phyloP scores from a whole-genome alignment of 2,113 vertebrate genomes.

The Alouatta palliata region DNA sequence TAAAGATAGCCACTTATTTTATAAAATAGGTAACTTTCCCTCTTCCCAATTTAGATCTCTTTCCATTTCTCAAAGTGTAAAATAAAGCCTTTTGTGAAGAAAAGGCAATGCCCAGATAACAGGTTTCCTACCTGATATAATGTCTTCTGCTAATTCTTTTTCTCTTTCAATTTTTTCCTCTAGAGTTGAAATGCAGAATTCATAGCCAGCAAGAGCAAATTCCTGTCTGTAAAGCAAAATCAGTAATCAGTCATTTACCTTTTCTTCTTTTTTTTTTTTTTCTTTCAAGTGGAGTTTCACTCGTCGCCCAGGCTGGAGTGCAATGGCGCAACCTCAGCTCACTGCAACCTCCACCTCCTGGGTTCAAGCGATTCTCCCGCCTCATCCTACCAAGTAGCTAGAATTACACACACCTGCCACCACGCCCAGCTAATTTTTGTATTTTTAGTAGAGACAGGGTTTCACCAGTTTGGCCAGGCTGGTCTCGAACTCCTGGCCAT shows the following conservation, averaged over 20 bases:
- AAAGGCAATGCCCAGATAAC: neutral
- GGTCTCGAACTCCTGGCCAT: too few relatives aligned
- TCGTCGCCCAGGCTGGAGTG: too few relatives aligned
- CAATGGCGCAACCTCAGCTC: too few relatives aligned
- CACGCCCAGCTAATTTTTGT: too few relatives aligned
- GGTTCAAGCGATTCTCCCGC: too few relatives aligned
- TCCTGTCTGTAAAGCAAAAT: slow-evolving; percentile 86
- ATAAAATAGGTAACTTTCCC: neutral
- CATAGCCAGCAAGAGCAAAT: slow-evolving; percentile 92
- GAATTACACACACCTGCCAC: too few relatives aligned
- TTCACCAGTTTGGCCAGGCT: too few relatives aligned
- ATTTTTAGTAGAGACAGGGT: too few relatives aligned
- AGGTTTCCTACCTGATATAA: slow-evolving; percentile 85
- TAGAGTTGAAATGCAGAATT: slow-evolving; percentile 94
- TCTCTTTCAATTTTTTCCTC: slow-evolving; percentile 91
- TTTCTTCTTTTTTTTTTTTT: neutral
- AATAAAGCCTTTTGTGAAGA: neutral
- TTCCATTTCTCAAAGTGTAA: neutral
- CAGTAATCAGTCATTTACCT: neutral
- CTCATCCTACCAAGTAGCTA: too few relatives aligned
- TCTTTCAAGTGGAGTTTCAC: too few relatives aligned
- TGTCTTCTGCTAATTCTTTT: slow-evolving; percentile 83
- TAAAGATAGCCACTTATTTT: neutral
- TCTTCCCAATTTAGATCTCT: neutral
- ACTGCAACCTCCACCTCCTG: too few relatives aligned